A percentile compares a stretch with the other conserved stretches of the same genome.
These are phyloP conservation scores for Parazoanthus darwini DNA, from an alignment of 92 coral and sea anemone genomes.

Conservation along the genomic window DNA sequence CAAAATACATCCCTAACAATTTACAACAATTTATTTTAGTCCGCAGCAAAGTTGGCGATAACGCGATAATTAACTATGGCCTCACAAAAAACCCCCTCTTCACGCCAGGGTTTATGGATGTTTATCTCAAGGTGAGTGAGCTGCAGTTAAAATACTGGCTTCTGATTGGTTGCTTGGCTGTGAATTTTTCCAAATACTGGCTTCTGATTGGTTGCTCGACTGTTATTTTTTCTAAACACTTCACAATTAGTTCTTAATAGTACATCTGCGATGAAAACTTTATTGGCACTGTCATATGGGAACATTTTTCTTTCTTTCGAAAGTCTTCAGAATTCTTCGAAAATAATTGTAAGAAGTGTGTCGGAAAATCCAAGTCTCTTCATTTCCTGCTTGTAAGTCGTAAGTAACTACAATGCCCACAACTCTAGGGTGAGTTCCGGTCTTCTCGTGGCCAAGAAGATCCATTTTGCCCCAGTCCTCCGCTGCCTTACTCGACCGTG, in stretches of 20 bases:
- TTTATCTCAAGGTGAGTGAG: conserved; percentile 12
- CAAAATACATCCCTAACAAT: too few species aligned
- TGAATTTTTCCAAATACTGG: too few species aligned
- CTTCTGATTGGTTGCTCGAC: too few species aligned
- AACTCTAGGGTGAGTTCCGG: conserved; percentile 47
- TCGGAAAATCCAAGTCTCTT: not conserved
- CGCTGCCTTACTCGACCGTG: conserved; percentile 26
- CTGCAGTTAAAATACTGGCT: not conserved
- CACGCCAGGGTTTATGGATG: conserved; percentile 14
- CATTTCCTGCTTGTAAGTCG: not conserved
- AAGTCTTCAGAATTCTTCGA: too few species aligned
- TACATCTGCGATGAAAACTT: too few species aligned
- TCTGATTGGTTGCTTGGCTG: not conserved
- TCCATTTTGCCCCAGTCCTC: conserved; percentile 40
- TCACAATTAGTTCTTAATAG: too few species aligned
- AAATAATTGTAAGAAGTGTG: too few species aligned
- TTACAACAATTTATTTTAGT: not conserved
- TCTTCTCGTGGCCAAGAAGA: conserved; percentile 19
- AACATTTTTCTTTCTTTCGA: too few species aligned
- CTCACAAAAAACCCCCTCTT: conserved; percentile 13
- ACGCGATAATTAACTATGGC: not conserved
- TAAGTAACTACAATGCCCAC: not conserved
- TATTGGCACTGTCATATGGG: too few species aligned
- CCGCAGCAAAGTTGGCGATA: conserved; percentile 5
- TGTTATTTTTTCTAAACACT: too few species aligned